Conservation (phyloP, 2,113 vertebrate species). For the Platycercus adscitus region DNA sequence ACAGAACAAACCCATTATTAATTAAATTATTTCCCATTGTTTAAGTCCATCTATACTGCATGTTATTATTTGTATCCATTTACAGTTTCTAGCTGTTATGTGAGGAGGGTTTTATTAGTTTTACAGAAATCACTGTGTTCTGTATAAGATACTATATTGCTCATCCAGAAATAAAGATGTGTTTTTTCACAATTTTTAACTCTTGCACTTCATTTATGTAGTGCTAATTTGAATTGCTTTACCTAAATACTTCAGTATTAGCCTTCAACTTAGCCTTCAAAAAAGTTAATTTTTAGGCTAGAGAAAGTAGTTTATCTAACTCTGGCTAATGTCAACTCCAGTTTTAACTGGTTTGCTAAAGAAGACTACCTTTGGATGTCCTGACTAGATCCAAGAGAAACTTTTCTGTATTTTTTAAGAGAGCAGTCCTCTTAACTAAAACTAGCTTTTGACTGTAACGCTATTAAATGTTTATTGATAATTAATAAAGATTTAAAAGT, state of each 20-base stretch:
- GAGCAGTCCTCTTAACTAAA: neutral
- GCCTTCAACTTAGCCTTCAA: neutral
- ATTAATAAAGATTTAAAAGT: neutral
- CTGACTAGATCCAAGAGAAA: neutral
- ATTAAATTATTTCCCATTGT: neutral
- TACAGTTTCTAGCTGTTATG: neutral
- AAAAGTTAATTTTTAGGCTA: neutral
- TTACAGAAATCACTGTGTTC: neutral
- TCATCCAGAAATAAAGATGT: neutral
- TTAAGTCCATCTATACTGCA: neutral
- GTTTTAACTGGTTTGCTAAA: neutral
- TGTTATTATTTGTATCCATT: neutral
- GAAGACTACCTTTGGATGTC: neutral
- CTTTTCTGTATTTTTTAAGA: neutral
- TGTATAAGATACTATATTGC: neutral
- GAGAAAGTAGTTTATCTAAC: neutral
- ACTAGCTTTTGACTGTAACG: neutral
- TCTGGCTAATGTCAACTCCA: neutral
- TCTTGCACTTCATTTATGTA: neutral
- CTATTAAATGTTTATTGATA: neutral
- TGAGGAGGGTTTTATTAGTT: neutral
- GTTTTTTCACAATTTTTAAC: neutral
- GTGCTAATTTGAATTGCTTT: neutral
- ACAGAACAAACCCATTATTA: neutral
- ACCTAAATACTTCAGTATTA: neutral